A percentile compares a stretch with the other conserved stretches of the same genome.
phyloP scores from a whole-genome alignment of 2,888 invertebrate genomes.

The Trachelus iudaicus region DNA sequence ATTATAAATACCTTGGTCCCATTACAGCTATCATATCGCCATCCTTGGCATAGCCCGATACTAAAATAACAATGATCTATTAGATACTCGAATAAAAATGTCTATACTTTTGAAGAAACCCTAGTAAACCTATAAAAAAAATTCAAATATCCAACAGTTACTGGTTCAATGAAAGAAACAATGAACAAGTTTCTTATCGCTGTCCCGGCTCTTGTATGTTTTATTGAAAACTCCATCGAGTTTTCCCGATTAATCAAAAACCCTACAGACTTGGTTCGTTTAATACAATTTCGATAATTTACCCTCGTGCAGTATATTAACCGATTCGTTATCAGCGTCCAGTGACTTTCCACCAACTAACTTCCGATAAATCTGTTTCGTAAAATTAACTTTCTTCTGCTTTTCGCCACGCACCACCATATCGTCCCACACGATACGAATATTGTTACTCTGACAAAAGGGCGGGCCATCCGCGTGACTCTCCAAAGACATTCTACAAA shows the following conservation, averaged over 20 bases:
- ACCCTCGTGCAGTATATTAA: not conserved
- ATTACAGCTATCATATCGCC: conserved; percentile 59
- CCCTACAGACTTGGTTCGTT: not conserved
- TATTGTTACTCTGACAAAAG: not conserved
- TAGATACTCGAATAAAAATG: not conserved
- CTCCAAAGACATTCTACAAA: not conserved
- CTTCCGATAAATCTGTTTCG: not conserved
- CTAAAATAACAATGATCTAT: conserved; percentile 36
- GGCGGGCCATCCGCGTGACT: not conserved
- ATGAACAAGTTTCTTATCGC: no score
- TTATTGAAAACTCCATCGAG: no score
- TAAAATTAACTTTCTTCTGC: not conserved
- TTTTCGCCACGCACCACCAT: not conserved
- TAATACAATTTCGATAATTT: not conserved
- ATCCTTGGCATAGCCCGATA: conserved; percentile 54
- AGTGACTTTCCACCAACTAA: not conserved
- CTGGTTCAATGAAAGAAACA: not conserved
- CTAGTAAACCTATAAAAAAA: not conserved
- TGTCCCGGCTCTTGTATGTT: no score
- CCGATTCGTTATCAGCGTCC: not conserved
- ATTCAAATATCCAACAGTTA: not conserved
- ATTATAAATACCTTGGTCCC: conserved; percentile 58
- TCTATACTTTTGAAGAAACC: not conserved
- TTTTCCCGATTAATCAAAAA: not conserved
- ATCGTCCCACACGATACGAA: not conserved